phyloP scores from a whole-genome alignment of 1,140 invertebrate genomes.

The Penaeus japonicus region DNA sequence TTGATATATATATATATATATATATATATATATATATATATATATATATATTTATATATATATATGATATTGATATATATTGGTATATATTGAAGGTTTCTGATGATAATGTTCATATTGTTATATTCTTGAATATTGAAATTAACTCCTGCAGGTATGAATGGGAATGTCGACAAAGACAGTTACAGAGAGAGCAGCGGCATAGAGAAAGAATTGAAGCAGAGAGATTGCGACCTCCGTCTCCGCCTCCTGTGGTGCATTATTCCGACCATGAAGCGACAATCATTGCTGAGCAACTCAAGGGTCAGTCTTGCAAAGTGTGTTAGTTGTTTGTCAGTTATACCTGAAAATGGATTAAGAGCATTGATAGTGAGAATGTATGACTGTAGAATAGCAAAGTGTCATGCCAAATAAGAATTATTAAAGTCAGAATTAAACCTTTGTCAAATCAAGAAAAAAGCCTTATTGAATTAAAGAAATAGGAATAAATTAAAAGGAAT shows the following conservation, averaged over 20 bases:
- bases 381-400: too few relatives aligned
- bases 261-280: constrained; percentile 84
- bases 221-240: constrained; percentile 78
- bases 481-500: too few relatives aligned
- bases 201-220: constrained; percentile 82
- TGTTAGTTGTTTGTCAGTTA: not conserved
- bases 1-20: too few relatives aligned
- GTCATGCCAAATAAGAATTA: too few relatives aligned
- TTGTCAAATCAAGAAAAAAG: too few relatives aligned
- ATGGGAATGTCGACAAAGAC: constrained; percentile 85
- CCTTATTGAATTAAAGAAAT: too few relatives aligned
- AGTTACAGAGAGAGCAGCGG: constrained; percentile 80
- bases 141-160: constrained; percentile 70
- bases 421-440: too few relatives aligned
- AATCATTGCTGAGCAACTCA: constrained; percentile 53
- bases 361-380: too few relatives aligned
- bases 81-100: not conserved
- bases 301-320: not conserved
- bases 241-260: constrained; percentile 85
- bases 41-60: too few relatives aligned
- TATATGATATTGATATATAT: too few relatives aligned
- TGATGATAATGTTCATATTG: not conserved
- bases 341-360: not conserved
- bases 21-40: too few relatives aligned
- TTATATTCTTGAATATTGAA: not conserved